phyloP scores from a whole-genome alignment of 2,797 vertebrate genomes.

The Syngnathus acus region DNA sequence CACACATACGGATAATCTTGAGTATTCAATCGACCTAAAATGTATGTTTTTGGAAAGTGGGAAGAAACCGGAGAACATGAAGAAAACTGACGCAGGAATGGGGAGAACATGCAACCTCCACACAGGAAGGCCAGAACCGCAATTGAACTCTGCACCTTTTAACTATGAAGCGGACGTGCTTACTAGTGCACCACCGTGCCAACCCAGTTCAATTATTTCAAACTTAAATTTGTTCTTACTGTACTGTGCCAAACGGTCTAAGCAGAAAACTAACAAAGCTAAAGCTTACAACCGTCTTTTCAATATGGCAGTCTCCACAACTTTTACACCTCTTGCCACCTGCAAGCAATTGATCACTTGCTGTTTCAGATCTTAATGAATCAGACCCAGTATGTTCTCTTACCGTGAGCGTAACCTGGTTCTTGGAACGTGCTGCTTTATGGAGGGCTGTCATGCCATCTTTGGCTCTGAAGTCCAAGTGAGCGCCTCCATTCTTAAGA shows the following conservation, averaged over 20 bases:
- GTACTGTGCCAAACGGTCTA: not conserved
- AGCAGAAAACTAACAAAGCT: not conserved
- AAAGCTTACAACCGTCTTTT: not conserved
- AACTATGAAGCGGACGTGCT: too few relatives aligned
- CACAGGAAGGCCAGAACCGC: too few relatives aligned
- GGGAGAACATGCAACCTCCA: too few relatives aligned
- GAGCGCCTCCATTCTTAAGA: slow-evolving; percentile 84
- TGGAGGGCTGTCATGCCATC: slow-evolving; percentile 92
- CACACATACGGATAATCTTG: too few relatives aligned
- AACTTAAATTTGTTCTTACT: not conserved
- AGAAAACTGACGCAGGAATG: too few relatives aligned
- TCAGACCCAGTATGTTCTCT: not conserved
- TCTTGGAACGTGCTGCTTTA: slow-evolving; percentile 83
- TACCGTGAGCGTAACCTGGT: slow-evolving; percentile 80
- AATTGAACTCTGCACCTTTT: too few relatives aligned
- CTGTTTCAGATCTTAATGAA: not conserved
- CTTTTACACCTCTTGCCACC: not conserved
- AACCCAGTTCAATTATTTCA: not conserved
- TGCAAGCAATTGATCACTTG: not conserved
- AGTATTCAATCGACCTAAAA: too few relatives aligned
- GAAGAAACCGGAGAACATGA: too few relatives aligned
- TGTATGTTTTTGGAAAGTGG: too few relatives aligned
- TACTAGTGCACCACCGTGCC: too few relatives aligned
- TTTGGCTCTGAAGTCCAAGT: slow-evolving; percentile 89
- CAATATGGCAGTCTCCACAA: not conserved